Evolutionary conservation across 1,140 invertebrate species (phyloP), one percentile per base, ranked within the genome.

Genomic region (Danaus melanippus): DNA sequence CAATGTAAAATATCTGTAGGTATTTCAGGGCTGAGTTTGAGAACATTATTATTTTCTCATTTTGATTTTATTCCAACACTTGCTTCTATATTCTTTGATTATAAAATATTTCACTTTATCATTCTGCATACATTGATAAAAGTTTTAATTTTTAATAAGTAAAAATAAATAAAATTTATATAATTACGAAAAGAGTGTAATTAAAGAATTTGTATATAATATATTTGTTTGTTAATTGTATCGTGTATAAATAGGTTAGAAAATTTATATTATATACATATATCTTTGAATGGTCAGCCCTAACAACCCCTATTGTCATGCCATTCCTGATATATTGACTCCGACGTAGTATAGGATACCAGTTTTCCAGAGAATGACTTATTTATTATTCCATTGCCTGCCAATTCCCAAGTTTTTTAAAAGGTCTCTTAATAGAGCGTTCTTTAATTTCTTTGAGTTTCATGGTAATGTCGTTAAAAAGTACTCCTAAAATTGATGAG

Each of bases 301-400:
- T 69, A 56, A 51, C 48, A 9, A 52, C 12, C 42, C 12, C 68
- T 64, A 65, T 76, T 76, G 73, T 76, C 58, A 46, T 48, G 46
- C 63, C 66, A 54, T 44, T 46, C 42, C 60, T 71, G 71, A 74
- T 74, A 67, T 69, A 74, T 71, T 53, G 69, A 67, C 60, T 65
- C 51, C 58, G 60, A 65, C 58, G 49, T 53, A 43, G 44, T 15
- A 54, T 48, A 50, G 53, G 51, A 47, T 52, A 61, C 56, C 66
- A 67, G 70, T 70, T 73, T 68, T 70, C 60, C 62, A 64, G 62
- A 68, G 55, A 62, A 64, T 67, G 67, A 69, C 60, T 73, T 68
- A 32, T 32, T 32, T 32, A 73, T 70, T 53, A 57, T 56, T 44
- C 47, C 47, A 51, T n/a, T 10, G 53, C 42, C 46, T 53, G 42